Percentiles rank a stretch among this genome's conserved stretches.
Evolutionary conservation across 2,888 invertebrate species (phyloP).

Genomic region (Dynastes hyllus): DNA sequence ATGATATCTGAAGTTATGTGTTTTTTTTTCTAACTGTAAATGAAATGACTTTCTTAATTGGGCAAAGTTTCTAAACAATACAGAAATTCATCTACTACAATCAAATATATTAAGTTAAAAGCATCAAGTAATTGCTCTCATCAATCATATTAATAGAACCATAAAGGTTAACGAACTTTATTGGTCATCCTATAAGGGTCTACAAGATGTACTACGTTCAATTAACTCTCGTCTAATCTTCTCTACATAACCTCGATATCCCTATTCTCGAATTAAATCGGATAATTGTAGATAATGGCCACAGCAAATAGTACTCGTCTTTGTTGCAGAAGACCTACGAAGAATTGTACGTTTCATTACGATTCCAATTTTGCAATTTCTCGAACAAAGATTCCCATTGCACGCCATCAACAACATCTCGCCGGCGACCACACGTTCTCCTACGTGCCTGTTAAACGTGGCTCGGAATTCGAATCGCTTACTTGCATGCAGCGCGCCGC

Average conservation of each 20-base stretch:
- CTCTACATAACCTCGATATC: neutral
- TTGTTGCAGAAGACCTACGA: neutral
- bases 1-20: too few relatives aligned
- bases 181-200: neutral
- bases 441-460: neutral
- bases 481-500: neutral
- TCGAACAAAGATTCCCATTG: neutral
- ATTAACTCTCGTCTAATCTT: conserved; percentile 1
- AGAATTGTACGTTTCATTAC: neutral
- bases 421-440: neutral
- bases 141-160: conserved; percentile 8
- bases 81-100: too few relatives aligned
- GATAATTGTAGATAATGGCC: neutral
- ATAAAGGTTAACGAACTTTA: conserved; percentile 17
- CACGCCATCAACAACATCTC: neutral
- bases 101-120: neutral
- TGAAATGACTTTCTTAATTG: too few relatives aligned
- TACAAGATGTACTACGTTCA: neutral
- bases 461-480: conserved; percentile 2
- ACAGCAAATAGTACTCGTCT: neutral
- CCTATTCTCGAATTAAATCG: neutral
- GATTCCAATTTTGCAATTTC: neutral
- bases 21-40: too few relatives aligned
- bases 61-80: too few relatives aligned
- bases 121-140: conserved; percentile 1